Percentiles rank a stretch among this genome's conserved stretches.
Evolutionary conservation across 2,797 vertebrate species (phyloP).

Genomic region (Denticeps clupeoides): DNA sequence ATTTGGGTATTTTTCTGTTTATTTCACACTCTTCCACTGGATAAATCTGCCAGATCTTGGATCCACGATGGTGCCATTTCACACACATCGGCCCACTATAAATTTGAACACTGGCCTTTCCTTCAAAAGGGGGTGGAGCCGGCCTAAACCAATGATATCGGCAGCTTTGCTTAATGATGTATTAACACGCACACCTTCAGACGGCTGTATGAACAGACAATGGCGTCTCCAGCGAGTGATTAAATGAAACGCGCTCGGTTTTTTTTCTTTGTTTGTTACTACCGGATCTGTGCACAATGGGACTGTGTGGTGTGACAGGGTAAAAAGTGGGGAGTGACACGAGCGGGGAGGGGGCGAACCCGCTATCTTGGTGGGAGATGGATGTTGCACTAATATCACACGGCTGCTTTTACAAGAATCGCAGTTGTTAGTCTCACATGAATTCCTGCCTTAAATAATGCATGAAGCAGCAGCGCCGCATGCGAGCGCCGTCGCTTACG

Average conservation of each 20-base stretch:
- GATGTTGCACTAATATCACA: constrained; percentile 26
- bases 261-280: constrained; percentile 11
- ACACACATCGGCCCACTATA: constrained; percentile 38
- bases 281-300: constrained; percentile 9
- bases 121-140: constrained; percentile 15
- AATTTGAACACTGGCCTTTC: constrained; percentile 33
- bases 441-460: constrained; percentile 43
- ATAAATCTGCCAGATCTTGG: no score
- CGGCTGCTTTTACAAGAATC: constrained; percentile 28
- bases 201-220: background rate
- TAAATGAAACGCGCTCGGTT: constrained; percentile 23
- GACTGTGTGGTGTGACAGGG: constrained; percentile 18
- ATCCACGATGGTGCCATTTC: constrained; percentile 61
- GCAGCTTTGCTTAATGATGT: constrained; percentile 17
- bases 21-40: no score
- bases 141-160: constrained; percentile 27
- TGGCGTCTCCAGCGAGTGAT: constrained; percentile 21
- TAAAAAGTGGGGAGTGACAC: constrained; percentile 20
- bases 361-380: constrained; percentile 9
- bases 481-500: no score
- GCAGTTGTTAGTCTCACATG: constrained; percentile 30
- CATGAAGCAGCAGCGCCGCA: constrained; percentile 25
- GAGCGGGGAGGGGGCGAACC: constrained; percentile 1
- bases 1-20: no score
- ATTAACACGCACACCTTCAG: constrained; percentile 4